phyloP scores from a whole-genome alignment of 1,140 invertebrate species.

The Latrodectus geometricus region DNA sequence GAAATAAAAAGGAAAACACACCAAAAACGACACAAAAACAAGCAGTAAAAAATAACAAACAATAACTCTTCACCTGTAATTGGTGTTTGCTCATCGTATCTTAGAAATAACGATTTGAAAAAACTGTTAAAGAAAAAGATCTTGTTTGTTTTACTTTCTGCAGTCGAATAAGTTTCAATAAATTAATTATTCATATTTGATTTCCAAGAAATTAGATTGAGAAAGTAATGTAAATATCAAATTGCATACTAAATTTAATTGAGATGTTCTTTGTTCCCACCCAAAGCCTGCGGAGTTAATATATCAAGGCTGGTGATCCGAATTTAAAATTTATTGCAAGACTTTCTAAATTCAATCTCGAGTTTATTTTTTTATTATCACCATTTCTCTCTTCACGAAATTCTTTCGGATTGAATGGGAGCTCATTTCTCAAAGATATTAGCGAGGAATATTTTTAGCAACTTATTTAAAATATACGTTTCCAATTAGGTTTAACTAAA shows the following conservation, averaged over 20 bases:
- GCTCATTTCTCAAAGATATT: not conserved
- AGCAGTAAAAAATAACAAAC: conserved; percentile 29
- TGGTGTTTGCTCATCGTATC: conserved; percentile 51
- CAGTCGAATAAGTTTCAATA: conserved; percentile 59
- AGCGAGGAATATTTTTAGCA: not conserved
- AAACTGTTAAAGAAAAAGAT: conserved; percentile 54
- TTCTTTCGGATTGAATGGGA: not conserved
- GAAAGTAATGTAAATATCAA: conserved; percentile 60
- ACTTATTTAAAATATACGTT: conserved; percentile 42
- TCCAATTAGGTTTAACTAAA: conserved; percentile 41
- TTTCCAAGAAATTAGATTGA: conserved; percentile 59
- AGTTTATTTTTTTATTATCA: not conserved
- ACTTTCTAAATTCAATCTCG: conserved; percentile 3
- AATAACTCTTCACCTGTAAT: conserved; percentile 39
- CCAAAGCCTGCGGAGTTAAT: conserved; percentile 38
- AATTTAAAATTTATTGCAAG: conserved; percentile 53
- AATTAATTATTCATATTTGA: conserved; percentile 63
- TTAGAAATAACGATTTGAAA: conserved; percentile 49
- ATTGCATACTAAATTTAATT: conserved; percentile 60
- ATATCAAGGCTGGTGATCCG: conserved; percentile 23
- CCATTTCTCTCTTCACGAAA: not conserved
- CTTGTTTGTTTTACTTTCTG: conserved; percentile 46
- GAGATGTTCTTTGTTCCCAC: conserved; percentile 44
- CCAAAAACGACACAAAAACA: conserved; percentile 6
- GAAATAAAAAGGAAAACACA: conserved; percentile 45